These are phyloP conservation scores for Chironomus tentans DNA, from an alignment of 2,888 invertebrate genomes.

Conservation along the genomic window DNA sequence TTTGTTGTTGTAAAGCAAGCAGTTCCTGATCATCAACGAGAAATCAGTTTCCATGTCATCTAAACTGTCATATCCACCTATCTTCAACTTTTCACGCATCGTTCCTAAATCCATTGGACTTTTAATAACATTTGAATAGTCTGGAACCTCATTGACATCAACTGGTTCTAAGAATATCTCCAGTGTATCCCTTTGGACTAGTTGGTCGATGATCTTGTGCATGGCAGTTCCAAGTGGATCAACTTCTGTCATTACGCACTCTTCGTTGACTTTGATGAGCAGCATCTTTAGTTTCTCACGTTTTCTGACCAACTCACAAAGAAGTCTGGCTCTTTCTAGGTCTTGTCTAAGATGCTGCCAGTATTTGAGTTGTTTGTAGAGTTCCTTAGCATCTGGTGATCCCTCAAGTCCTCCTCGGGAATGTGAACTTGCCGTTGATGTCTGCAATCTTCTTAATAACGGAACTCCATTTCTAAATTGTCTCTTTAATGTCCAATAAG, in stretches of 20 bases:
- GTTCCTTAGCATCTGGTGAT: constrained; percentile 58
- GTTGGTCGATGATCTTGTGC: constrained; percentile 63
- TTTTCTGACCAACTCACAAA: constrained; percentile 91
- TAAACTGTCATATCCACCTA: constrained; percentile 57
- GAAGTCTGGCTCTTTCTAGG: constrained; percentile 78
- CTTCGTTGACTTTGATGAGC: constrained; percentile 67
- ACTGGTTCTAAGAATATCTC: constrained; percentile 92
- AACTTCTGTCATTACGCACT: constrained; percentile 69
- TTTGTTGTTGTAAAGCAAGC: constrained; percentile 88
- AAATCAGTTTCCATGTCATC: constrained; percentile 83
- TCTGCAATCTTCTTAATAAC: constrained; percentile 73
- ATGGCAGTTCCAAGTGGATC: constrained; percentile 75
- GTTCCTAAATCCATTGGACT: constrained; percentile 84
- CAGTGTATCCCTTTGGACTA: constrained; percentile 69
- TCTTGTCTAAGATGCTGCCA: constrained; percentile 92
- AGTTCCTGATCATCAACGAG: constrained; percentile 91
- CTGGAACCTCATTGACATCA: constrained; percentile 77
- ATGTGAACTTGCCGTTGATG: constrained; percentile 44
- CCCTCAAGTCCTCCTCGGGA: constrained; percentile 51
- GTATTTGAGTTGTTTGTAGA: constrained; percentile 81
- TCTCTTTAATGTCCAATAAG: constrained; percentile 95
- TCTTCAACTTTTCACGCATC: constrained; percentile 70
- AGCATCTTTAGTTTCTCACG: constrained; percentile 91
- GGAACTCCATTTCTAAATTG: constrained; percentile 95
- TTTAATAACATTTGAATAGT: constrained; percentile 76